These are phyloP conservation scores for Parapristionchus giblindavisi DNA, from an alignment of 2,888 invertebrate species.

Conservation along the genomic window DNA sequence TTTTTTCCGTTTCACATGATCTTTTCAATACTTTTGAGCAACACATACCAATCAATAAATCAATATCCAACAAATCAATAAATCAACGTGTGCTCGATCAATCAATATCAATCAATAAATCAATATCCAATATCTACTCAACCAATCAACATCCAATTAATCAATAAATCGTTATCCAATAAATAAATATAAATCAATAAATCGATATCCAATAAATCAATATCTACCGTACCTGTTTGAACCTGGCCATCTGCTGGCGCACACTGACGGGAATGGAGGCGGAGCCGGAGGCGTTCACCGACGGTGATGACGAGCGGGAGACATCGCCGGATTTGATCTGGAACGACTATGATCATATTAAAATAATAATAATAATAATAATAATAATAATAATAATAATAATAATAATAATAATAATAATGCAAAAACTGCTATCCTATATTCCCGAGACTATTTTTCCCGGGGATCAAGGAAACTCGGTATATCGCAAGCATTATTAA, in stretches of 20 bases:
- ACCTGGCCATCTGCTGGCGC: slow-evolving; percentile 43
- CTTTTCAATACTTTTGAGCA: too few relatives aligned
- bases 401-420: not conserved
- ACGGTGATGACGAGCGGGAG: slow-evolving; percentile 34
- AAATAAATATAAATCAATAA: not conserved
- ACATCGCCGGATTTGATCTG: slow-evolving; percentile 31
- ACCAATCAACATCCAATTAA: not conserved
- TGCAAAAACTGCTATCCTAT: not conserved
- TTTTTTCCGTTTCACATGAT: too few relatives aligned
- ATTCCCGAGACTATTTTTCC: too few relatives aligned
- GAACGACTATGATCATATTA: not conserved
- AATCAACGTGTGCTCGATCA: not conserved
- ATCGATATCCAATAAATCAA: not conserved
- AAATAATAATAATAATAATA: not conserved
- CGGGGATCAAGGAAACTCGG: too few relatives aligned
- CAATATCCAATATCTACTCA: not conserved
- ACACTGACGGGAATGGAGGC: slow-evolving; percentile 34
- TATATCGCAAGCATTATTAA: too few relatives aligned
- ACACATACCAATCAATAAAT: too few relatives aligned
- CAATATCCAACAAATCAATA: too few relatives aligned
- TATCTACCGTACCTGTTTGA: slow-evolving; percentile 38
- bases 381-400: not conserved
- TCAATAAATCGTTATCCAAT: not conserved
- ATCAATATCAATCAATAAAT: not conserved
- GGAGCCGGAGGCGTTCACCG: slow-evolving; percentile 4